These are phyloP conservation scores for Tyrannus savana DNA, from an alignment of 2,113 vertebrate genomes.

Conservation along the genomic window DNA sequence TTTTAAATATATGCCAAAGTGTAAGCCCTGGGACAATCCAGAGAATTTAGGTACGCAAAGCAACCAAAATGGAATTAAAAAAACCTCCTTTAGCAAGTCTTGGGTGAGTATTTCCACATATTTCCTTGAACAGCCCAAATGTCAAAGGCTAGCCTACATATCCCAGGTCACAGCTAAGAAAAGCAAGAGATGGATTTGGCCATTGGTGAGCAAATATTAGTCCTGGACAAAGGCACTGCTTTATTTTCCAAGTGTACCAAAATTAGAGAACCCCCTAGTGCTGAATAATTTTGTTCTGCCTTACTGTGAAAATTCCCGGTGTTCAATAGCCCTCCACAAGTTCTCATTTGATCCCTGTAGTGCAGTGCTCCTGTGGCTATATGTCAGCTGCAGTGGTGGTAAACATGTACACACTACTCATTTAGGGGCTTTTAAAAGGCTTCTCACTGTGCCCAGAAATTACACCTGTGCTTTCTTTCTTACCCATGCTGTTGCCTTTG, in stretches of 20 bases:
- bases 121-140: background rate
- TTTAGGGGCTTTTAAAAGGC: constrained; percentile 68
- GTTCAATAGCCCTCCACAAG: constrained; percentile 64
- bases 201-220: background rate
- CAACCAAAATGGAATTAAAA: background rate
- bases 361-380: constrained; percentile 32
- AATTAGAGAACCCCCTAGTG: constrained; percentile 57
- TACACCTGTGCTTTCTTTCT: constrained; percentile 66
- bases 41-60: background rate
- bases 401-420: constrained; percentile 59
- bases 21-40: background rate
- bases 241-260: constrained; percentile 44
- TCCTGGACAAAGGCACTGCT: constrained; percentile 23
- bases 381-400: constrained; percentile 57
- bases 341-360: constrained; percentile 63
- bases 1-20: constrained; percentile 22
- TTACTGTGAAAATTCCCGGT: constrained; percentile 64
- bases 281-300: constrained; percentile 65
- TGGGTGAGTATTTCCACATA: background rate
- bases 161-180: background rate
- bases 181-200: background rate
- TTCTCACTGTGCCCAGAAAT: constrained; percentile 66
- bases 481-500: constrained; percentile 38
- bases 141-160: background rate
- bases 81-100: background rate